Percentiles rank a stretch among this genome's conserved stretches.
phyloP scores from a whole-genome alignment of 2,113 vertebrate species.

The Scatophagus argus region DNA sequence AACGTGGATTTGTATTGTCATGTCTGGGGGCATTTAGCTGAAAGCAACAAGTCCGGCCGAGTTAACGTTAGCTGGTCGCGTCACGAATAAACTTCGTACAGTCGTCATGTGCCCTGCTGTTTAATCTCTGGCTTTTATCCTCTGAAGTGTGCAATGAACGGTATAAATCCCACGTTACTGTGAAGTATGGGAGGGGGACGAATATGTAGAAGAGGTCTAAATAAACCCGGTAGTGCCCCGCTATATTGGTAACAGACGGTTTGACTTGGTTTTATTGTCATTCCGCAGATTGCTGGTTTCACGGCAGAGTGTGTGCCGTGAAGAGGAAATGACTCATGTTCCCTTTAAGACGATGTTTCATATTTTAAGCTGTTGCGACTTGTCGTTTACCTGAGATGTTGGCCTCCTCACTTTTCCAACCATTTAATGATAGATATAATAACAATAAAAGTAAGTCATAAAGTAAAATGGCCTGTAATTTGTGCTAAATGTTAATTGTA shows the following conservation, averaged over 20 bases:
- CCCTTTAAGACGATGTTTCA: slow-evolving; percentile 30
- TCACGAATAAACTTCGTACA: slow-evolving; percentile 70
- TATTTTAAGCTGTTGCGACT: slow-evolving; percentile 2
- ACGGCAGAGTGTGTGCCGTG: slow-evolving; percentile 36
- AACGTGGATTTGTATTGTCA: not conserved
- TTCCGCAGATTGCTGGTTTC: slow-evolving; percentile 50
- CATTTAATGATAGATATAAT: not conserved
- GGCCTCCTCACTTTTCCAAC: not conserved
- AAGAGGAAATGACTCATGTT: slow-evolving; percentile 76
- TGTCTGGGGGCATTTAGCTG: not conserved
- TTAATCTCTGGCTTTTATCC: slow-evolving; percentile 67
- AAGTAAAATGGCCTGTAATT: not conserved
- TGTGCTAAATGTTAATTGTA: not conserved
- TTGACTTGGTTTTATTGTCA: slow-evolving; percentile 55
- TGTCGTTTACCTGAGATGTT: not conserved
- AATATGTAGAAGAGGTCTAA: not conserved
- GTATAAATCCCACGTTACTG: not conserved
- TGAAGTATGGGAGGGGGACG: accelerated
- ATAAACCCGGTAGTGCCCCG: accelerated
- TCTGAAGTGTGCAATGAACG: slow-evolving; percentile 19
- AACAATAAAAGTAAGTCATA: too few relatives aligned
- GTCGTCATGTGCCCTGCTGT: slow-evolving; percentile 67
- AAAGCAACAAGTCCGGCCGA: slow-evolving; percentile 76
- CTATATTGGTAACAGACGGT: not conserved
- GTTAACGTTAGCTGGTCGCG: slow-evolving; percentile 39